A percentile compares a stretch with the other conserved stretches of the same genome.
Evolutionary conservation across 1,140 invertebrate genomes (phyloP).

Genomic region (Octopus sinensis): DNA sequence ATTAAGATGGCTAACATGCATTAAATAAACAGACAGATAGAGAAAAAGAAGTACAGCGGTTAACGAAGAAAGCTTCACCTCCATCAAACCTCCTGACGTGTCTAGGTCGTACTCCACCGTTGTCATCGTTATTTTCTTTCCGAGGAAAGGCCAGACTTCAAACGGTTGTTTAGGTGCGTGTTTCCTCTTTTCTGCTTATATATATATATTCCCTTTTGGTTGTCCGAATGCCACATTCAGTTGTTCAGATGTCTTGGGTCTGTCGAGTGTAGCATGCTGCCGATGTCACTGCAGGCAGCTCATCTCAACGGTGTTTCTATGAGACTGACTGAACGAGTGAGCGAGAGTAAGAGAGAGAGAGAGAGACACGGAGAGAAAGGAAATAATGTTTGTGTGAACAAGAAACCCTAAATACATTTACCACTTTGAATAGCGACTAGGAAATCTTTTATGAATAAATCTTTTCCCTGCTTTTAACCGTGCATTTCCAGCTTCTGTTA

Average conservation of each 20-base stretch:
- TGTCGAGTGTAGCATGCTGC: constrained; percentile 59
- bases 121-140: constrained; percentile 33
- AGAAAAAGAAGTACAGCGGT: not conserved
- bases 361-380: no score
- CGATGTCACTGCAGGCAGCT: constrained; percentile 76
- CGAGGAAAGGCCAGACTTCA: not conserved
- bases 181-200: no score
- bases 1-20: not conserved
- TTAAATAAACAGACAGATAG: not conserved
- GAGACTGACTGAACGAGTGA: no score
- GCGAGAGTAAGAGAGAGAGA: no score
- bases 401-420: no score
- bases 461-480: no score
- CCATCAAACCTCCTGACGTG: constrained; percentile 68
- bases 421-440: no score
- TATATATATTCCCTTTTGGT: no score
- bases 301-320: constrained; percentile 90
- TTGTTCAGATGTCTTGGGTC: constrained; percentile 60
- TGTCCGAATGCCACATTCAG: not conserved
- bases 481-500: no score
- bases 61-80: constrained; percentile 57
- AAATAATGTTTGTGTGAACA: no score
- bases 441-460: no score
- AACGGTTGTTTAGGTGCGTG: no score
- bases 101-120: constrained; percentile 63